Base-by-base conservation (phyloP, 2,113 vertebrate species). In the Psettodes erumei region DNA sequence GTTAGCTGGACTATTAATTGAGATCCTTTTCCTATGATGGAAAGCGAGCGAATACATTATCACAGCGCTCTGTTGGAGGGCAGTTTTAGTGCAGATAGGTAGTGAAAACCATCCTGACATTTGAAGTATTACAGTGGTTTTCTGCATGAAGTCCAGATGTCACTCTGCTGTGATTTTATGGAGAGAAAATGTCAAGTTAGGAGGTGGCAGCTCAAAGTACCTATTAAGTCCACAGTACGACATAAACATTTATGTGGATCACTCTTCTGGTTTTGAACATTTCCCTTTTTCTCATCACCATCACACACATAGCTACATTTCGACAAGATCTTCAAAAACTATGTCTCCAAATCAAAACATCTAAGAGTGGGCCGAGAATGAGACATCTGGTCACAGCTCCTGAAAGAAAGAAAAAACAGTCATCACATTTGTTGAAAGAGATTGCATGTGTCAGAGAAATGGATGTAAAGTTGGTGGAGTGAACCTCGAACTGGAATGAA, bases 381-480 rank as follows among this genome's bases (percentile, higher is more conserved):
- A 86, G 91, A 93, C 90, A 92, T 93, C 86, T 92, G 92, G 79
- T 7, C 75, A 15, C 55, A 55, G 84, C 82, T 86, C 78, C 81
- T 67, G 69, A 63, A 76, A 77, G 40, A 58, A 71, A 66, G 35
- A 71, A 75, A 84, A 85, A 82, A 85, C n/a, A 81, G 76, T 77
- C 77, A 63, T 75, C 75, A 63, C 61, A 11, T 70, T 71, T 75
- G 68, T 69, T 69, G 71, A 82, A 82, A 87, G 79, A 88, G 75
- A 90, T 87, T 81, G 70, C 79, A 84, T 71, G 62, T 84, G 86
- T 90, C 84, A 77, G 79, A 75, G 75, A 86, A 87, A 85, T 82
- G 81, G 87, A 90, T 76, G 72, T 76, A 79, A 71, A 80, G 66
- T 75, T 61, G 69, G 75, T 58, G 66, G 73, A 89, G 77, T 63